A percentile compares a stretch with the other conserved stretches of the same genome.
These are phyloP conservation scores for Pelagia noctiluca DNA, from an alignment of 30 jellyfish, hydroid and myxozoan species.

Conservation along the genomic window DNA sequence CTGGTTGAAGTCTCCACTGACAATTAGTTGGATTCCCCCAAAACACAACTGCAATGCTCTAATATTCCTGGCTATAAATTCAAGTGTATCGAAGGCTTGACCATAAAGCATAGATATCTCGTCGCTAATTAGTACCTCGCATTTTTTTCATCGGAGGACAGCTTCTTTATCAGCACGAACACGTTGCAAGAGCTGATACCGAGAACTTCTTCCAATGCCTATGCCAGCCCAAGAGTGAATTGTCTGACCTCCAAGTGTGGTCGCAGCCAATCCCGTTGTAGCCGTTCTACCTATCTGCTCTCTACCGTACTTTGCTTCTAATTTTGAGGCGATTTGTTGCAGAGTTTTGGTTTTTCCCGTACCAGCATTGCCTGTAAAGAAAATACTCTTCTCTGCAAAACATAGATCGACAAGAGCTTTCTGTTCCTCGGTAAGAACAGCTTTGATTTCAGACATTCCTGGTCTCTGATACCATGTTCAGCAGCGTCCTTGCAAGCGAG, in stretches of 20 bases:
- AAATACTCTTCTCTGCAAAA: not conserved
- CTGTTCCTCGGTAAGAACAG: not conserved
- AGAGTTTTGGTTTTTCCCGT: conserved; percentile 18
- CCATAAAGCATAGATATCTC: not conserved
- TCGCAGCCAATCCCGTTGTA: conserved; percentile 21
- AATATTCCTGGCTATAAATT: conserved; percentile 12
- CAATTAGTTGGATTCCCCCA: conserved; percentile 7
- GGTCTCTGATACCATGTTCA: too few species aligned
- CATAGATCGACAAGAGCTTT: not conserved
- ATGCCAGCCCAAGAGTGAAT: conserved; percentile 19
- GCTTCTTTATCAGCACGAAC: not conserved
- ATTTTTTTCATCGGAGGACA: not conserved
- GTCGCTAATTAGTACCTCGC: not conserved
- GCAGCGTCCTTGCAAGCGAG: too few species aligned
- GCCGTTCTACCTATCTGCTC: conserved; percentile 7
- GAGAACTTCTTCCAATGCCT: conserved; percentile 3
- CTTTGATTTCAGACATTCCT: too few species aligned
- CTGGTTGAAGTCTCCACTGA: not conserved
- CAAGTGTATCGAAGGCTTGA: not conserved
- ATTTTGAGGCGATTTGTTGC: not conserved
- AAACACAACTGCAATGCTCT: not conserved
- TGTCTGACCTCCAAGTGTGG: conserved; percentile 2
- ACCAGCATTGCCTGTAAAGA: conserved; percentile 16
- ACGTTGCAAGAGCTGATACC: conserved; percentile 2
- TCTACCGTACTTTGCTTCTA: not conserved